These are phyloP conservation scores for Tiliacea citrago DNA, from an alignment of 2,888 invertebrate genomes.

Conservation along the genomic window DNA sequence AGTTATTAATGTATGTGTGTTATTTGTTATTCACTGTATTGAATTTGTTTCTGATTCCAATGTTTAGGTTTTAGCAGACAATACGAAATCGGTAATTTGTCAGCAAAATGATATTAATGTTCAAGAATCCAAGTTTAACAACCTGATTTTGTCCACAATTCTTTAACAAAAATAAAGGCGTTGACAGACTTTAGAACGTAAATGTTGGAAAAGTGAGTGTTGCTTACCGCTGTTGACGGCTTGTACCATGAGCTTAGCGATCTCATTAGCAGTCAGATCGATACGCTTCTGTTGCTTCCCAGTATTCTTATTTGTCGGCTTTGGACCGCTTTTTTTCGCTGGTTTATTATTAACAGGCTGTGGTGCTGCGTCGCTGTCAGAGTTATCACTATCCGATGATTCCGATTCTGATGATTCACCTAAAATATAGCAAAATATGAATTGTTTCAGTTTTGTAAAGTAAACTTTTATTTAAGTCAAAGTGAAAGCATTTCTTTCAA, in stretches of 20 bases:
- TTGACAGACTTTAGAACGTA: background rate
- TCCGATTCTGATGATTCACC: slow-evolving; percentile 77
- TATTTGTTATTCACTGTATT: too few relatives aligned
- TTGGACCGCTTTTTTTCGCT: slow-evolving; percentile 62
- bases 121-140: background rate
- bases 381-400: slow-evolving; percentile 70
- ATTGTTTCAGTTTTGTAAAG: too few relatives aligned
- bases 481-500: too few relatives aligned
- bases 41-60: background rate
- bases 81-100: background rate
- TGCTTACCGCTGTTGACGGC: slow-evolving; percentile 85
- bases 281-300: slow-evolving; percentile 67
- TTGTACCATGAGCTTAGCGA: slow-evolving; percentile 82
- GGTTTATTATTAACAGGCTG: slow-evolving; percentile 70
- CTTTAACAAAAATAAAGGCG: background rate
- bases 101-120: background rate
- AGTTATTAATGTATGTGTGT: too few relatives aligned
- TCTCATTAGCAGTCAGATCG: slow-evolving; percentile 83
- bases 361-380: slow-evolving; percentile 68
- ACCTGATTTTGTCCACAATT: background rate
- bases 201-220: slow-evolving; percentile 13
- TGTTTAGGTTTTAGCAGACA: background rate
- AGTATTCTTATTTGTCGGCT: slow-evolving; percentile 60
- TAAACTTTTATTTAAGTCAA: too few relatives aligned
- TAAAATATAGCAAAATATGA: slow-evolving; percentile 53